Conservation (phyloP, 2,888 invertebrate genomes). For the Ormyrus pomaceus region DNA sequence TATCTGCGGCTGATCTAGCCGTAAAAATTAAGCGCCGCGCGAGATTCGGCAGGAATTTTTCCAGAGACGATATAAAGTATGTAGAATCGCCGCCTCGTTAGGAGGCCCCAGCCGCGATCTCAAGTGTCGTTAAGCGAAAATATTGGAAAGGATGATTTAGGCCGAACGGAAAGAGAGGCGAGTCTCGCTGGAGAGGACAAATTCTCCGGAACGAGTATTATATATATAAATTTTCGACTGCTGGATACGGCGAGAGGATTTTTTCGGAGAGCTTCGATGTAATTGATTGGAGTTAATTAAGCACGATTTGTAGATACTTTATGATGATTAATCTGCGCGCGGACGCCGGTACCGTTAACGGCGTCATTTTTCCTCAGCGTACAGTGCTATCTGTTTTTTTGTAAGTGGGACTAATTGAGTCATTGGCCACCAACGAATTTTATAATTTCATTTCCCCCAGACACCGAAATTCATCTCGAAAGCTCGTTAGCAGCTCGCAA, state of each 20-base stretch:
- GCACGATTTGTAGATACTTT: conserved; percentile 6
- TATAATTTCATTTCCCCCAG: too few relatives aligned
- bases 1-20: conserved; percentile 71
- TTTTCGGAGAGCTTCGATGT: background rate
- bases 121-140: conserved; percentile 33
- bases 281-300: conserved; percentile 35
- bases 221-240: too few relatives aligned
- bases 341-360: too few relatives aligned
- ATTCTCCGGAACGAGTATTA: conserved; percentile 3
- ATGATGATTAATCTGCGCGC: too few relatives aligned
- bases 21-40: conserved; percentile 73
- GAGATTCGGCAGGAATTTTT: conserved; percentile 49
- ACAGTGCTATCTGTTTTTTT: too few relatives aligned
- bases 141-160: conserved; percentile 48
- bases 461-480: too few relatives aligned
- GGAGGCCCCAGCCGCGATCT: conserved; percentile 15
- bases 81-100: conserved; percentile 35
- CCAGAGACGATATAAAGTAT: conserved; percentile 40
- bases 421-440: too few relatives aligned
- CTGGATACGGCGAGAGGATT: background rate
- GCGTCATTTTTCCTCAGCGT: too few relatives aligned
- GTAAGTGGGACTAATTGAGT: too few relatives aligned
- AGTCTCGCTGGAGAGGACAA: background rate
- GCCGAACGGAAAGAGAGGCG: conserved; percentile 7
- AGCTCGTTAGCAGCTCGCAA: too few relatives aligned